Base-by-base conservation (phyloP, 2,888 invertebrate genomes). In the Pterobdella sp. region DNA sequence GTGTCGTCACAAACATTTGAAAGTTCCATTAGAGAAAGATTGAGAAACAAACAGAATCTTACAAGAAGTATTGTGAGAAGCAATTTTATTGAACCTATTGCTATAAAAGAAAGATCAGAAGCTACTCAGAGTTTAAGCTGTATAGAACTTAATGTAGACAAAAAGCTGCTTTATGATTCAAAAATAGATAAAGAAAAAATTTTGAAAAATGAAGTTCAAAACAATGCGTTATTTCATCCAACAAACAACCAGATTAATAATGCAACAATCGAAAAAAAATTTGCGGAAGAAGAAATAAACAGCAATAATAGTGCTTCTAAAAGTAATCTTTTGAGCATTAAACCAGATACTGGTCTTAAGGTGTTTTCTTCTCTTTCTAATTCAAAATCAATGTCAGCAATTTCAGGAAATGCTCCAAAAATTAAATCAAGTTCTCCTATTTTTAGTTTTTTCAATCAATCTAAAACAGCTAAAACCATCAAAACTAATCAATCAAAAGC, bases 361-460 rank as follows among this genome's bases (percentile, higher is more conserved):
- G 4, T 3, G 4, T 56, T 56, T 22, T n/a, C 10, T 3, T 14
- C 60, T 22, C 26, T 56, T 26, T 22, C 60, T 3, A 56, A 56
- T 56, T 56, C 60, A 4, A 56, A 56, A 56, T 56, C 60, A 14
- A 56, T 56, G 60, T 56, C 60, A 18, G 60, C 60, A 56, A 56
- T 56, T 56, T 56, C 60, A 56, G 60, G n/a, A 14, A n/a, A 22
- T 3, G 26, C 4, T n/a, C 26, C n/a, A 22, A 56, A 56, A 22
- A 22, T 56, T 3, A 56, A 56, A 26, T 26, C 7, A 3, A 4
- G n/a, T 3, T 56, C 60, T 18, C n/a, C 4, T 18, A 3, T n/a
- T 22, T n/a, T 56, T 3, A 22, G 60, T 3, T 3, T 56, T n/a
- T 56, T 56, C n/a, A 22, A 56, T 26, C 60, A 56, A 26, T 26